These are phyloP conservation scores for Synanthedon myopaeformis DNA, from an alignment of 2,888 invertebrate species.

Conservation along the genomic window DNA sequence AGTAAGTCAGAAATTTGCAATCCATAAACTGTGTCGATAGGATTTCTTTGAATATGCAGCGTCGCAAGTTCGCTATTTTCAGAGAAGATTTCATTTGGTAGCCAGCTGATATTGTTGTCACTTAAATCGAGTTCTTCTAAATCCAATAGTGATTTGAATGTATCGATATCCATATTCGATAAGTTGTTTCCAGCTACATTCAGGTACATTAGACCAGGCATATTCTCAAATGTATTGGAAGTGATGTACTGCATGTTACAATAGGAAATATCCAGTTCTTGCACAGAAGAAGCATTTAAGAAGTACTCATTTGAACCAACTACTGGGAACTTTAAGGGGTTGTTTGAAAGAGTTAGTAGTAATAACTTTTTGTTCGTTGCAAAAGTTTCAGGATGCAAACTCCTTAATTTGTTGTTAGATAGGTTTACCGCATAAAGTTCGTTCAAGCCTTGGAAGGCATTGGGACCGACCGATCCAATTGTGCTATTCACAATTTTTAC, in stretches of 20 bases:
- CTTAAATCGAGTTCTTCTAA: slow-evolving; percentile 81
- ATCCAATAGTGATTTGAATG: slow-evolving; percentile 73
- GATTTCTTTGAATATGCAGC: slow-evolving; percentile 77
- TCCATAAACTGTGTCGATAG: slow-evolving; percentile 72
- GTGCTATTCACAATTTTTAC: slow-evolving; percentile 78
- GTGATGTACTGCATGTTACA: slow-evolving; percentile 76
- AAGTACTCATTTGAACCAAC: slow-evolving; percentile 57
- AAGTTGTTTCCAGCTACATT: slow-evolving; percentile 78
- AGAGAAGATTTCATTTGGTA: slow-evolving; percentile 75
- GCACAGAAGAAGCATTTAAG: slow-evolving; percentile 72
- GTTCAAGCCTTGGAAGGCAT: slow-evolving; percentile 77
- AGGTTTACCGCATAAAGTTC: slow-evolving; percentile 78
- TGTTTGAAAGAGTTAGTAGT: slow-evolving; percentile 75
- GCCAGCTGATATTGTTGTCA: slow-evolving; percentile 73
- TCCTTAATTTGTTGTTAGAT: slow-evolving; percentile 75
- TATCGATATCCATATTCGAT: slow-evolving; percentile 67
- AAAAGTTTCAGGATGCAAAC: slow-evolving; percentile 78
- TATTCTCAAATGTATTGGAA: slow-evolving; percentile 73
- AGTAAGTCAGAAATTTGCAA: slow-evolving; percentile 74
- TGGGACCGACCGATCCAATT: slow-evolving; percentile 74
- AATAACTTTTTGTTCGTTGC: slow-evolving; percentile 74
- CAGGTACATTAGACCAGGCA: slow-evolving; percentile 75
- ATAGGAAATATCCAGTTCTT: slow-evolving; percentile 78
- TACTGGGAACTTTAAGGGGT: slow-evolving; percentile 68
- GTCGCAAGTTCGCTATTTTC: slow-evolving; percentile 75